Base-by-base conservation (phyloP, 2,888 invertebrate species). In the Agriotes lineatus region DNA sequence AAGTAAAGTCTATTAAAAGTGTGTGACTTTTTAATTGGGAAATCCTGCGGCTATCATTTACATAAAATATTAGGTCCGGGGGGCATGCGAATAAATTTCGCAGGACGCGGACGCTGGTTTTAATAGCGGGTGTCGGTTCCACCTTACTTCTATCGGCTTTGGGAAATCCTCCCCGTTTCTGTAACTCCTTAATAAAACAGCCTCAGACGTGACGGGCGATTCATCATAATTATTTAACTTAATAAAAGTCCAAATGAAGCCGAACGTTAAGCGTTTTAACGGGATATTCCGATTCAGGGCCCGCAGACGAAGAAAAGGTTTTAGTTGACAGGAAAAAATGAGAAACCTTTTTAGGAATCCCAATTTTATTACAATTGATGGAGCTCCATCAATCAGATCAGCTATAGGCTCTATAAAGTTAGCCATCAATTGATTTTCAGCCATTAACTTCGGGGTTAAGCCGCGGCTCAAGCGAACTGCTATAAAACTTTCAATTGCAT, bases 331-430 rank as follows among this genome's bases (percentile, higher is more conserved):
- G 56, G 63, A 63, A 63, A 62, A 63, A 63, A 63, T 63, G 63
- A 48, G 58, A 57, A 65, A 65, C 57, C 69, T 52, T 60, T 69
- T 65, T 57, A 65, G 60, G 52, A 62, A 70, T 62, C 58, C 65
- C 64, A 37, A 65, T 71, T 71, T 68, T 68, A 64, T 71, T 71
- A 59, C 68, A 60, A 68, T 67, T 64, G 68, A 71, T 71, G 68
- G 54, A 64, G 48, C 65, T 71, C 45, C 65, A 71, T 71, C 71
- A 71, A 71, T 71, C 71, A 71, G 67, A 68, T 65, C 68, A 44
- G 52, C 57, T 63, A 52, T 68, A 68, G 63, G 68, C 59, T 61
- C 65, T 60, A 71, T 71, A 65, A 67, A 71, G 71, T 71, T 69
- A 69, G 62, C 58, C 45, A 66, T 52, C 65, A 71, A 71, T 71